phyloP scores from a whole-genome alignment of 2,888 invertebrate species.

The Dryocosmus kuriphilus region DNA sequence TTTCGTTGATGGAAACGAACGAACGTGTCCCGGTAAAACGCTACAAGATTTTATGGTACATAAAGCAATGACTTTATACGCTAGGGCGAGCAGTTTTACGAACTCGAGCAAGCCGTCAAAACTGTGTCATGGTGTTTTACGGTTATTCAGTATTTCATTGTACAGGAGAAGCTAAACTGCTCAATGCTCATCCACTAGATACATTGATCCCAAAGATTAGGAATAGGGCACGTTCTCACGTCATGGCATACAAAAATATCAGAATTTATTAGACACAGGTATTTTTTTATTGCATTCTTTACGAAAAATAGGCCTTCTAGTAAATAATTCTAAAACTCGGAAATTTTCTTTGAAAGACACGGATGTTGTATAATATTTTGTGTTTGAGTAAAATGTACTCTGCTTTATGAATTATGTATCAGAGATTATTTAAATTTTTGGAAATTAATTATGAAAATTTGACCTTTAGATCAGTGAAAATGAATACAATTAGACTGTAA shows the following conservation, averaged over 20 bases:
- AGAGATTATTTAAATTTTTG: background rate
- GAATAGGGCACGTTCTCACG: background rate
- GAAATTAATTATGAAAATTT: too few species aligned
- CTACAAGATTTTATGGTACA: slow-evolving; percentile 63
- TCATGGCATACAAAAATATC: background rate
- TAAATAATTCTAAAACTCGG: background rate
- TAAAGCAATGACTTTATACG: slow-evolving; percentile 67
- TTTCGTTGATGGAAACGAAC: slow-evolving; percentile 28
- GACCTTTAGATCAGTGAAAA: too few species aligned
- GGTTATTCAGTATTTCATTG: slow-evolving; percentile 58
- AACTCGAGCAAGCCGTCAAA: slow-evolving; percentile 57
- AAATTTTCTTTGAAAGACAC: background rate
- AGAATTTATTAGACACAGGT: slow-evolving; percentile 5
- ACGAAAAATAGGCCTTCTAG: background rate
- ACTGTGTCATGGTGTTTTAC: slow-evolving; percentile 68
- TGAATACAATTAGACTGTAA: too few species aligned
- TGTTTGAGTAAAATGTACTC: too few species aligned
- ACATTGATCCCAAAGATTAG: slow-evolving; percentile 1
- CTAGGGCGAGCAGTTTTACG: slow-evolving; percentile 44
- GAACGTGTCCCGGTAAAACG: slow-evolving; percentile 10
- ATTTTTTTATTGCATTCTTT: background rate
- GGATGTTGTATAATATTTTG: background rate
- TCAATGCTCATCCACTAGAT: slow-evolving; percentile 25
- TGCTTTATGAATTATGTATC: slow-evolving; percentile 1
- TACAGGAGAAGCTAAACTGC: background rate